Conservation (phyloP, 1,140 invertebrate species). For the Drosophila oshimai region DNA sequence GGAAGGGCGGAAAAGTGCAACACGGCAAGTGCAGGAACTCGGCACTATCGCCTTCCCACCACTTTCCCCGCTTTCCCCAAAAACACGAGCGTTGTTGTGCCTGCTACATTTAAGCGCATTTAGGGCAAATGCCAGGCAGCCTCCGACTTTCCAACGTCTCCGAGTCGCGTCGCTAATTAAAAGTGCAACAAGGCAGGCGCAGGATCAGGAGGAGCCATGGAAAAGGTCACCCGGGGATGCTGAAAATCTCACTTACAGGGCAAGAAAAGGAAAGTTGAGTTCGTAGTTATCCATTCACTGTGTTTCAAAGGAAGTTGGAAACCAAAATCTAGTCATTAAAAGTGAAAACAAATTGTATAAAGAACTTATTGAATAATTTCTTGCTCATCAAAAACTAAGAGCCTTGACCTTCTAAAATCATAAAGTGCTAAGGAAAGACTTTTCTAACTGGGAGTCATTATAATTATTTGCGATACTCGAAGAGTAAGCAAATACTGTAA, state of each 20-base stretch:
- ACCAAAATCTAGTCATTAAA: not conserved
- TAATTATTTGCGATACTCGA: no score
- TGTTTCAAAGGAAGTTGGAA: not conserved
- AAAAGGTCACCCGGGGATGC: not conserved
- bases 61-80: not conserved
- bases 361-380: no score
- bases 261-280: not conserved
- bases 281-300: not conserved
- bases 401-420: no score
- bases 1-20: constrained; percentile 33
- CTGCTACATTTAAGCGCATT: constrained; percentile 71
- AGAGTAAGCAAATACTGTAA: no score
- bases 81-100: constrained; percentile 24
- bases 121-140: constrained; percentile 63
- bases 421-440: no score
- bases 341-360: not conserved
- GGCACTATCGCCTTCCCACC: constrained; percentile 1
- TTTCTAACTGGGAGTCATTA: no score
- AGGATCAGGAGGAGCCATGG: not conserved
- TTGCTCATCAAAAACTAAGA: no score
- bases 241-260: not conserved
- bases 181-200: constrained; percentile 67
- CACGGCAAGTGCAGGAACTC: constrained; percentile 41
- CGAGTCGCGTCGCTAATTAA: constrained; percentile 73
- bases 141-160: constrained; percentile 8